phyloP scores from a whole-genome alignment of 2,888 invertebrate species.

The Teleogryllus oceanicus region DNA sequence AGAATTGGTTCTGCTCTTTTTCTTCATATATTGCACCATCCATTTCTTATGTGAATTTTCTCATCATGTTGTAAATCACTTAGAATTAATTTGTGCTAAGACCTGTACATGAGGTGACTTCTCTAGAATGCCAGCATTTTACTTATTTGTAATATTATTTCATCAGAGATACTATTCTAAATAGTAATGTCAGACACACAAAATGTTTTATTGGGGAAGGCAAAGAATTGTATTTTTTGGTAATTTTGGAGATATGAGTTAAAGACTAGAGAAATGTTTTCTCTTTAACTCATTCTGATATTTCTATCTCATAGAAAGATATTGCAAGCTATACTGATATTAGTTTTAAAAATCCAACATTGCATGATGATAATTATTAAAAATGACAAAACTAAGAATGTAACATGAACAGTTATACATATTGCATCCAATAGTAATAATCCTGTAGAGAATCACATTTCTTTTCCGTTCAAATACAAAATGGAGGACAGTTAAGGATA shows the following conservation, averaged over 20 bases:
- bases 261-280: neutral
- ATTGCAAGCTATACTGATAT: slow-evolving; percentile 11
- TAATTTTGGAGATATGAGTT: slow-evolving; percentile 7
- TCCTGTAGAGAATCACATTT: neutral
- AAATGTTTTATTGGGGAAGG: slow-evolving; percentile 7
- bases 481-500: slow-evolving; percentile 7
- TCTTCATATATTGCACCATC: slow-evolving; percentile 18
- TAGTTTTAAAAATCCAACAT: slow-evolving; percentile 11
- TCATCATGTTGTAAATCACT: slow-evolving; percentile 22
- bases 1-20: slow-evolving; percentile 20
- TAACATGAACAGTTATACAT: neutral
- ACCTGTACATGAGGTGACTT: slow-evolving; percentile 18
- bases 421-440: neutral
- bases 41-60: slow-evolving; percentile 20
- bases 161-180: neutral
- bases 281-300: neutral
- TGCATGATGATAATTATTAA: neutral
- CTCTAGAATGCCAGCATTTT: slow-evolving; percentile 10
- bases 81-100: slow-evolving; percentile 20
- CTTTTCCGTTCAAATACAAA: neutral
- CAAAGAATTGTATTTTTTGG: neutral
- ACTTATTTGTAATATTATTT: slow-evolving; percentile 2
- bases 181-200: slow-evolving; percentile 18
- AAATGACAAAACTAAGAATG: neutral
- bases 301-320: neutral